Base-by-base conservation (phyloP, 2,888 invertebrate genomes). In the Temnothorax rugatulus region DNA sequence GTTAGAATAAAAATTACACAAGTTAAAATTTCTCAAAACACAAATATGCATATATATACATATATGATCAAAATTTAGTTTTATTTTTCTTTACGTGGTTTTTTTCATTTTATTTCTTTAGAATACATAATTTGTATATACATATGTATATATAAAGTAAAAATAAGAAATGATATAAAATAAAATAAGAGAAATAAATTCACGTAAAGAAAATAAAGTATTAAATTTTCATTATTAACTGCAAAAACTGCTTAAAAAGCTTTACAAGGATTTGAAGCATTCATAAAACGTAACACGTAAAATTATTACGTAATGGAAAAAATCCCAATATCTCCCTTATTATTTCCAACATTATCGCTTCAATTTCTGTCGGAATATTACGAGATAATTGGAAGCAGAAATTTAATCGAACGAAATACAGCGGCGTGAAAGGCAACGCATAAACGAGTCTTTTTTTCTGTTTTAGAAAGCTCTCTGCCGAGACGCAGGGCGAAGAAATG, bases 401-500 rank as follows among this genome's bases (percentile, higher is more conserved):
- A 34, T 34, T 69, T 52, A 69, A 50, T 34, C 38, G n/a, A 73
- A 73, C 7, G 21, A 74, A 11, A 41, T 54, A 74, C 3, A 76
- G 9, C 2, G 34, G 7, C 13, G 5, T 59, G 18, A 11, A 29
- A 25, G 52, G 4, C 18, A 44, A 75, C 0, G 0, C 13, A 54
- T 38, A 69, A 52, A 18, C 7, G 21, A 61, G 57, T 50, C 5
- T 11, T 29, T 15, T 68, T 25, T 88, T 63, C 76, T 34, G 75
- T 93, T 94, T 38, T 91, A 95, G 95, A 91, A 95, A 95, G 94
- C 91, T 93, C 57, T 92, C 94, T 66, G 50, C 89, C 5, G 90
- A 93, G 83, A 90, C 91, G 38, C 93, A 94, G 59, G 94, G 94
- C 44, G 95, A 95, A 87, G 95, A 95, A 90, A 90, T 93, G 86